These are phyloP conservation scores for Zhuqinia jingwanae DNA, from an alignment of 2,888 invertebrate genomes.

Conservation along the genomic window DNA sequence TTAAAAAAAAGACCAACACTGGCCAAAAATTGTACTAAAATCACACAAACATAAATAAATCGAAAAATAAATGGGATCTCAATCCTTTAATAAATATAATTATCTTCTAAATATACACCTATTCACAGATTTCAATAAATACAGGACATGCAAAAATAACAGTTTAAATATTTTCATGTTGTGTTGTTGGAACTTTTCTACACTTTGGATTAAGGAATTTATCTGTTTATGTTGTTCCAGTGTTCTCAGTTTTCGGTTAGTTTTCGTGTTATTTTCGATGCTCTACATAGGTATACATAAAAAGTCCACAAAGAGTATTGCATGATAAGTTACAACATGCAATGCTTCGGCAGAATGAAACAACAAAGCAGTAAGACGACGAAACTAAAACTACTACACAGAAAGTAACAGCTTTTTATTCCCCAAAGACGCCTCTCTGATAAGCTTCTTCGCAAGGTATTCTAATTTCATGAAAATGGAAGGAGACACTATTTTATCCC, in stretches of 20 bases:
- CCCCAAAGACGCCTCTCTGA: slow-evolving; percentile 68
- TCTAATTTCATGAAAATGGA: slow-evolving; percentile 72
- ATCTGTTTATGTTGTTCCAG: slow-evolving; percentile 67
- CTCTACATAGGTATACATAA: slow-evolving; percentile 21
- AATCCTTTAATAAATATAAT: too few species aligned
- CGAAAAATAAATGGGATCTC: too few species aligned
- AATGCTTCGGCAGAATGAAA: slow-evolving; percentile 6
- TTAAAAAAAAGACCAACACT: too few species aligned
- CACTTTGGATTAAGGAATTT: too few species aligned
- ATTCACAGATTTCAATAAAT: too few species aligned
- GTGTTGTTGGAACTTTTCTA: too few species aligned
- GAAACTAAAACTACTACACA: slow-evolving; percentile 26
- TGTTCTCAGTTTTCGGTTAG: slow-evolving; percentile 9
- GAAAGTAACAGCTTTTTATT: slow-evolving; percentile 73
- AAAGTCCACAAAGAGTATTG: slow-evolving; percentile 14
- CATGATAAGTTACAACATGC: slow-evolving; percentile 7
- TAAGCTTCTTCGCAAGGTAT: slow-evolving; percentile 66
- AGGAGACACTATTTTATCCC: slow-evolving; percentile 54
- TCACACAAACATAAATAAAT: too few species aligned
- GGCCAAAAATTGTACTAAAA: too few species aligned
- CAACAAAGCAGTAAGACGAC: neutral
- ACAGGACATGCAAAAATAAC: too few species aligned
- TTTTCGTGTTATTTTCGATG: slow-evolving; percentile 16
- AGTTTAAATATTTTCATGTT: too few species aligned
- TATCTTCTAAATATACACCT: too few species aligned